Conservation (phyloP, 2,113 vertebrate genomes). For the Gallinago media region DNA sequence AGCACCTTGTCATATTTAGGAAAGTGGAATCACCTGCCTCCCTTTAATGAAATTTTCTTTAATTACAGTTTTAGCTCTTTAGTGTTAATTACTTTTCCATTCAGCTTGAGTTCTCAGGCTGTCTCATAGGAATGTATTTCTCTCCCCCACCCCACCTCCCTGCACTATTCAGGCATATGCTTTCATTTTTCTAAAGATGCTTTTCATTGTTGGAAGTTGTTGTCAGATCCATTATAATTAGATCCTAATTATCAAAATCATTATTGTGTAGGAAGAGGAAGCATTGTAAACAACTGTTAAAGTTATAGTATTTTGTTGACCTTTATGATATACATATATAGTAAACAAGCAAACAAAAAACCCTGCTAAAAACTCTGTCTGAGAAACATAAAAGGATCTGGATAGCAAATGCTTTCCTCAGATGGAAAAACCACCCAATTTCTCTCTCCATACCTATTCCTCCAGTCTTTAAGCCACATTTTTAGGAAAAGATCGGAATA, state of each 20-base stretch:
- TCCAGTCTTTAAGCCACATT: not conserved
- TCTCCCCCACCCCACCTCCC: not conserved
- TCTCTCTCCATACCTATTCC: not conserved
- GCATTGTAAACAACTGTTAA: conserved; percentile 18
- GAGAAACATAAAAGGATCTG: not conserved
- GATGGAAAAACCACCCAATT: not conserved
- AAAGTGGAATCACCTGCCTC: conserved; percentile 73
- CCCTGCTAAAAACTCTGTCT: not conserved
- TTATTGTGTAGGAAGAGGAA: conserved; percentile 54
- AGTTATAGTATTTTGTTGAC: conserved; percentile 32
- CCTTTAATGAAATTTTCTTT: conserved; percentile 82
- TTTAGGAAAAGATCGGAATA: not conserved
- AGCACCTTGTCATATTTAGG: conserved; percentile 74
- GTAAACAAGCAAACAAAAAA: not conserved
- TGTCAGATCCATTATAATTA: conserved; percentile 69
- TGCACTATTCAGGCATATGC: not conserved
- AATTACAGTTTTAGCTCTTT: conserved; percentile 84
- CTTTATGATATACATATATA: not conserved
- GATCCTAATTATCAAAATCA: conserved; percentile 59
- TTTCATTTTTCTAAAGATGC: conserved; percentile 68
- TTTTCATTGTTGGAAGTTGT: conserved; percentile 62
- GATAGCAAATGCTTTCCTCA: not conserved
- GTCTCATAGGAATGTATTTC: conserved; percentile 64
- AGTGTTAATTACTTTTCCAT: conserved; percentile 83
- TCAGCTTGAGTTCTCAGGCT: conserved; percentile 68